Evolutionary conservation across 1,140 invertebrate genomes (phyloP).

Genomic region (Matsumurasca onukii): DNA sequence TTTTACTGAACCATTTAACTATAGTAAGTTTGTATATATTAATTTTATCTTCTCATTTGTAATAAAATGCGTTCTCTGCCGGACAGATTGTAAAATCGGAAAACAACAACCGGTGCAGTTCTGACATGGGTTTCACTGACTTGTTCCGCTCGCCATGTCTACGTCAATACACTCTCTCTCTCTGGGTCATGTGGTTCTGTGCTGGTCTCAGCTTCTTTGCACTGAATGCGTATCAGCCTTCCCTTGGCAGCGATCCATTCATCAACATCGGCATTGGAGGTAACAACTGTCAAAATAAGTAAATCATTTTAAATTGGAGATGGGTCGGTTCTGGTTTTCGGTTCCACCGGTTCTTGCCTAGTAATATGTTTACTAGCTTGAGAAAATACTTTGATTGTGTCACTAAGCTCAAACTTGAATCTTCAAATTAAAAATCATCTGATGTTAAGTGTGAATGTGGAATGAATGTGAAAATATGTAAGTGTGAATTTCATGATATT

Average conservation of each 20-base stretch:
- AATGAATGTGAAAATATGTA: neutral
- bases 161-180: constrained; percentile 16
- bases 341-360: no score
- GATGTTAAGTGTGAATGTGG: neutral
- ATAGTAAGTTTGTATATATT: no score
- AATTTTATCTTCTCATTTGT: no score
- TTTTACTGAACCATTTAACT: no score
- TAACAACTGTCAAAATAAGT: neutral
- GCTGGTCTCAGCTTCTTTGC: constrained; percentile 34
- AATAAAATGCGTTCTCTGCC: constrained; percentile 1
- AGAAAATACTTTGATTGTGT: no score
- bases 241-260: constrained; percentile 55
- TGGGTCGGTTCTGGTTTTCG: no score
- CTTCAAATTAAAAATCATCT: neutral
- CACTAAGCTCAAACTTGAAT: no score
- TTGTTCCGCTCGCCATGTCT: constrained; percentile 27
- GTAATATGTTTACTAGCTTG: neutral
- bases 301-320: neutral
- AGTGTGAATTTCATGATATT: neutral
- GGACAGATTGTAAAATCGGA: constrained; percentile 13
- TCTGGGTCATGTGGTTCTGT: constrained; percentile 34
- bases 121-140: neutral
- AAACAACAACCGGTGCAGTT: neutral
- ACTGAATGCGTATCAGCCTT: constrained; percentile 29
- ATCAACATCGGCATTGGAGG: constrained; percentile 5